phyloP scores from a whole-genome alignment of 2,113 vertebrate species.

The Gallinago jamesoni region DNA sequence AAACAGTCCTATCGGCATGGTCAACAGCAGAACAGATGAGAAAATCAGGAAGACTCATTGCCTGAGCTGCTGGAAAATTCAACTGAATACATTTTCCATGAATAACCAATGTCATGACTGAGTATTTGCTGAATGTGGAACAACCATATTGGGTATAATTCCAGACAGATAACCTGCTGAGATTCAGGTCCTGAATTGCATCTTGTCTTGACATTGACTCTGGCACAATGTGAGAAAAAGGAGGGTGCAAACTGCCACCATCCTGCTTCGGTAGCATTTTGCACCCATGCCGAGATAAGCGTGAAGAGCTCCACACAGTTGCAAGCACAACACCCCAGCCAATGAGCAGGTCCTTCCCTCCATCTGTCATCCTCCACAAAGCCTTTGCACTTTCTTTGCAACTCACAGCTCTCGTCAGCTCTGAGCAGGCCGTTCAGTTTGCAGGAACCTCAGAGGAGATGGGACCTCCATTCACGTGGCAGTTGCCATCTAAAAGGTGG shows the following conservation, averaged over 20 bases:
- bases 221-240: not conserved
- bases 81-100: not conserved
- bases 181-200: not conserved
- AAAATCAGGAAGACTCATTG: not conserved
- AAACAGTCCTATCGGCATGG: not conserved
- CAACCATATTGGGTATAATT: not conserved
- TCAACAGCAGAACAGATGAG: not conserved
- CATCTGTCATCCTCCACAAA: slow-evolving; percentile 3
- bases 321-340: not conserved
- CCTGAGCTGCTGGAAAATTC: not conserved
- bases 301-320: not conserved
- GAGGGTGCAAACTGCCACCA: not conserved
- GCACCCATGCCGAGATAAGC: not conserved
- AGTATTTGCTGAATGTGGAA: not conserved
- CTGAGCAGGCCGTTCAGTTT: not conserved
- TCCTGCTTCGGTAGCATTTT: not conserved
- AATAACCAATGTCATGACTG: not conserved
- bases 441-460: not conserved
- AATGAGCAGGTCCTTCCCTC: not conserved
- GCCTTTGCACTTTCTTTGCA: not conserved
- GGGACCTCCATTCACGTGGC: not conserved
- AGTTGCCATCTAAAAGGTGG: not conserved
- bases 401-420: not conserved
- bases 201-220: not conserved
- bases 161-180: not conserved